These are phyloP conservation scores for Pseudomyrmex gracilis DNA, from an alignment of 1,140 invertebrate species.

Conservation along the genomic window DNA sequence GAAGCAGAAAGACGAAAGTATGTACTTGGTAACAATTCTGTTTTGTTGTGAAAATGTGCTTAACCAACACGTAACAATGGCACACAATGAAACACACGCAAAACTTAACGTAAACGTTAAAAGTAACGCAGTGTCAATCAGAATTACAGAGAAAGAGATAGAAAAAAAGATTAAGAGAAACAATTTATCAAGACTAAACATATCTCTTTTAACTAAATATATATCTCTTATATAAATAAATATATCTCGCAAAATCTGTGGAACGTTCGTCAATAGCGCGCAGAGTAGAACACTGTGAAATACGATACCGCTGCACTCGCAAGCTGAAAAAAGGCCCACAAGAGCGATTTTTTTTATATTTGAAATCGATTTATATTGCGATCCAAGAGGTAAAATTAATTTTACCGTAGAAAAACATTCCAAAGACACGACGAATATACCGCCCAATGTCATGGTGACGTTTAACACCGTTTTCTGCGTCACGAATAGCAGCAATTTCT, in stretches of 20 bases:
- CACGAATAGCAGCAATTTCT: slow-evolving; percentile 27
- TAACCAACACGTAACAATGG: too few relatives aligned
- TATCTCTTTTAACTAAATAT: not conserved
- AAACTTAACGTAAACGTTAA: too few relatives aligned
- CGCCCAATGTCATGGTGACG: not conserved
- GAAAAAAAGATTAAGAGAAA: too few relatives aligned
- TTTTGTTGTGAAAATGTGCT: too few relatives aligned
- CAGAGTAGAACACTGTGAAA: slow-evolving; percentile 23
- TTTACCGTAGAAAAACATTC: slow-evolving; percentile 31
- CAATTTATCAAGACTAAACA: too few relatives aligned
- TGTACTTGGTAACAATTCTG: too few relatives aligned
- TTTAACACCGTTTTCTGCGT: slow-evolving; percentile 17
- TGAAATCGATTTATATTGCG: not conserved
- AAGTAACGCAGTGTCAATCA: too few relatives aligned
- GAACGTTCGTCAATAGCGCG: not conserved
- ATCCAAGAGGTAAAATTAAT: not conserved
- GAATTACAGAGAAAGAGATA: too few relatives aligned
- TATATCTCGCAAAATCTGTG: not conserved
- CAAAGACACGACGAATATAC: slow-evolving; percentile 15
- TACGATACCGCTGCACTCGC: slow-evolving; percentile 35
- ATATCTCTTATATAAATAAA: not conserved
- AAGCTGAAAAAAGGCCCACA: slow-evolving; percentile 3
- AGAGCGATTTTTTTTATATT: not conserved
- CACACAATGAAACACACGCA: too few relatives aligned
- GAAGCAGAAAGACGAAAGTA: too few relatives aligned